phyloP scores from a whole-genome alignment of 2,888 invertebrate species.

The Tipula helvola region DNA sequence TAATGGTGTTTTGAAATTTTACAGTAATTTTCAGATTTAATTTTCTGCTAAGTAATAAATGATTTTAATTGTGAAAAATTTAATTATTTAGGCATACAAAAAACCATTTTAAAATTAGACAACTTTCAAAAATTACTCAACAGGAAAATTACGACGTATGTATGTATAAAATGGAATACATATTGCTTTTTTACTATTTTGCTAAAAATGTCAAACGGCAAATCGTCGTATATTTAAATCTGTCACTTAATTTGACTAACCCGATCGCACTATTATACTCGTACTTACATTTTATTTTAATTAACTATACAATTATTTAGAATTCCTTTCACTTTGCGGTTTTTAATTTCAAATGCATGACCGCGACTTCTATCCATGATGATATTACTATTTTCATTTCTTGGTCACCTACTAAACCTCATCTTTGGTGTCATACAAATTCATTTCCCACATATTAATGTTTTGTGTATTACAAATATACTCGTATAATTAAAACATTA shows the following conservation, averaged over 20 bases:
- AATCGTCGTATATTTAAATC: not conserved
- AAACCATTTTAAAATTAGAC: too few species aligned
- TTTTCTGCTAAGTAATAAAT: too few species aligned
- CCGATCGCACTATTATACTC: not conserved
- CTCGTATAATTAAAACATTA: not conserved
- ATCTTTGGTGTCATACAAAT: not conserved
- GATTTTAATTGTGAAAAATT: too few species aligned
- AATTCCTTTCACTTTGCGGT: not conserved
- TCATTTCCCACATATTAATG: not conserved
- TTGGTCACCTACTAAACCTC: not conserved
- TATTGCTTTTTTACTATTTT: too few species aligned
- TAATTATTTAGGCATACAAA: too few species aligned
- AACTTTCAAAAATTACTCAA: too few species aligned
- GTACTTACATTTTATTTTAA: not conserved
- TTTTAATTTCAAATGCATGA: not conserved
- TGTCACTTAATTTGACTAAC: not conserved
- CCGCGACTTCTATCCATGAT: not conserved
- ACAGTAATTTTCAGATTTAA: too few species aligned
- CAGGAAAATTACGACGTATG: too few species aligned
- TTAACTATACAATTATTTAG: not conserved
- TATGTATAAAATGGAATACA: too few species aligned
- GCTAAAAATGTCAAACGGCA: not conserved
- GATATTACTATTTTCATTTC: not conserved
- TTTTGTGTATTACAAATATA: not conserved
- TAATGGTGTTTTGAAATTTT: too few species aligned